Base-by-base conservation (phyloP, 2,797 vertebrate genomes). In the Argya squamiceps region DNA sequence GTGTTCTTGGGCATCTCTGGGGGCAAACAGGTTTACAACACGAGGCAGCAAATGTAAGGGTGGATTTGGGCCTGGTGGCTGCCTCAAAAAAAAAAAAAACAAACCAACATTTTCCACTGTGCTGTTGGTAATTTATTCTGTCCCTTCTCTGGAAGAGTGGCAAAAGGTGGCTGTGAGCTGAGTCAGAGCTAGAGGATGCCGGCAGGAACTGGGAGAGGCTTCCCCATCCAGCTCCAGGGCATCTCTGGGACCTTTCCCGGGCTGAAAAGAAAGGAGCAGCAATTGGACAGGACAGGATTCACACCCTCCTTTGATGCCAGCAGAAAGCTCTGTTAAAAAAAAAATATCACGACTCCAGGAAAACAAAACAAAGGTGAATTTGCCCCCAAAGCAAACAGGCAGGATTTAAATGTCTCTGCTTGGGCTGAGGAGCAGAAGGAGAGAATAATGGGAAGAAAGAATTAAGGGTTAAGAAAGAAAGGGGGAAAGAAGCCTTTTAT, bases 401-500 rank as follows among this genome's bases (percentile, higher is more conserved):
- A 75, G 58, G 27, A 55, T 89, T 87, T 70, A 85, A 96, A 92
- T 47, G 59, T 15, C 34, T 88, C 46, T 29, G 10, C 50, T 52
- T 10, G 46, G 32, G 41, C 46, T 83, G 70, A 58, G 49, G 70
- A 79, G 58, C 30, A 55, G 49, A 60, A 59, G 1, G 10, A 70
- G 39, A 74, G 59, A 63, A 84, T 82, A 95, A 85, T 70, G 47
- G 56, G 27, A 78, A 55, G 43, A 15, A 89, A 78, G 76, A 80
- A 88, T 71, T 88, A 56, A 41, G 63, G 52, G 92, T 85, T 80
- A 82, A 80, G 84, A 83, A 82, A 86, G 56, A 75, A 94, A 60
- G 27, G 55, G 24, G 69, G 22, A 68, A 92, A 84, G 30, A 36
- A 74, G 17, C 52, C 69, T 63, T 94, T 93, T 84, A 83, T 93